Base-by-base conservation (phyloP, 1,140 invertebrate species). In the Lordiphosa mommai region DNA sequence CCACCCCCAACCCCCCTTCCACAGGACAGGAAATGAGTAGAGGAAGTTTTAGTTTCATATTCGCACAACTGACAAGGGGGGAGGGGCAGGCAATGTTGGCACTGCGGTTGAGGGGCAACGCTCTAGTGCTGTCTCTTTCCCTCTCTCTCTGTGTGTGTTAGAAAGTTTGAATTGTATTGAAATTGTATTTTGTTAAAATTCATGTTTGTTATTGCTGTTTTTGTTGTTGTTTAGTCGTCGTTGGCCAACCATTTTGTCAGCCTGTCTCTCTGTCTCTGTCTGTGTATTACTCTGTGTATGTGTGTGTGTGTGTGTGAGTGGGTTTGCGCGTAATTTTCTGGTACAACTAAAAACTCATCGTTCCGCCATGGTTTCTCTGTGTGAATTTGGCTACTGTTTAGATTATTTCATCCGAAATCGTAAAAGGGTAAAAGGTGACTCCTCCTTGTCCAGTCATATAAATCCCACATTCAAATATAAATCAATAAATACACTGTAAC, bases 151-250 rank as follows among this genome's bases (percentile, higher is more conserved):
- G 34, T 51, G 36, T 63, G 70, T 66, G 70, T 84, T 84, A 76
- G 84, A 87, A 87, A 87, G 60, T 87, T 87, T 87, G 76, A 84
- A 87, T 85, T 87, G 84, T 87, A 87, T 87, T 87, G 84, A 86
- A 86, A 86, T 86, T 84, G 84, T 86, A 84, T 82, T 77, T 82
- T 86, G 76, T 86, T 86, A 86, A 84, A 84, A 84, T 84, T 84
- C 72, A 82, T 82, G 72, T 84, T 84, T 77, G 72, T 84, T 82
- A 82, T 85, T 82, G 71, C 71, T 76, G 55, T 59, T 74, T 48
- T 61, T 61, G 59, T 60, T 69, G 72, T 84, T 72, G 77, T 72
- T 77, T 74, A 52, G 79, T 61, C 69, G 55, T 72, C 74, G 72
- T 72, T 85, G 79, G 79, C 79, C 79, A 84, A 85, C 77, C 72